phyloP scores from a whole-genome alignment of 2,888 invertebrate genomes.

The Dinocampus coccinellae region DNA sequence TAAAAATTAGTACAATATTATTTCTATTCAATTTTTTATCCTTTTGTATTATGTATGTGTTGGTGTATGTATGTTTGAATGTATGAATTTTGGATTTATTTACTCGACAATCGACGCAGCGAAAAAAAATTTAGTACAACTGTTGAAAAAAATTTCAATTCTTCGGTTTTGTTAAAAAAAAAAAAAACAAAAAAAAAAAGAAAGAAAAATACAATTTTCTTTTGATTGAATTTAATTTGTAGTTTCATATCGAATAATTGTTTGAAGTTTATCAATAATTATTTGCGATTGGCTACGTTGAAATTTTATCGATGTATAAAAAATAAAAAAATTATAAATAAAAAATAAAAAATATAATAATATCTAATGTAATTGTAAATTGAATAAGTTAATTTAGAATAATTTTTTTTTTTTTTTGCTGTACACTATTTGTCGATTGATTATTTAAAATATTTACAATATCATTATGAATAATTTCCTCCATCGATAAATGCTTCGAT shows the following conservation, averaged over 20 bases:
- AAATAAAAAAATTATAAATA: not conserved
- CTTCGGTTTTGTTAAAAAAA: not conserved
- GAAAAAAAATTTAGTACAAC: not conserved
- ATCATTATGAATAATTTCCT: not conserved
- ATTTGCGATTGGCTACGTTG: not conserved
- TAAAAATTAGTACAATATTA: not conserved
- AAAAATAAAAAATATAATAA: not conserved
- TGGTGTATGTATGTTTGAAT: not conserved
- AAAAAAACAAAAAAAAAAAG: too few relatives aligned
- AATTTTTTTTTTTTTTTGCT: too few relatives aligned
- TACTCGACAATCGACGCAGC: not conserved
- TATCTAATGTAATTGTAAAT: too few relatives aligned
- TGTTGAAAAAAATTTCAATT: not conserved
- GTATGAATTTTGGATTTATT: not conserved
- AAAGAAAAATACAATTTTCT: not conserved
- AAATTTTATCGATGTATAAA: not conserved
- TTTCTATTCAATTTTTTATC: not conserved
- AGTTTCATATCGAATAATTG: not conserved
- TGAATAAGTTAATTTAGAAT: too few relatives aligned
- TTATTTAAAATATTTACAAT: conserved; percentile 25
- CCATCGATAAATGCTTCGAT: not conserved
- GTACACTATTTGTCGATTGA: conserved; percentile 14
- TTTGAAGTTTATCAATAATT: too few relatives aligned
- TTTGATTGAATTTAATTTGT: not conserved
- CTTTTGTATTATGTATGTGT: not conserved